Conservation (phyloP, 2,888 invertebrate genomes). For the Tipula helvola region DNA sequence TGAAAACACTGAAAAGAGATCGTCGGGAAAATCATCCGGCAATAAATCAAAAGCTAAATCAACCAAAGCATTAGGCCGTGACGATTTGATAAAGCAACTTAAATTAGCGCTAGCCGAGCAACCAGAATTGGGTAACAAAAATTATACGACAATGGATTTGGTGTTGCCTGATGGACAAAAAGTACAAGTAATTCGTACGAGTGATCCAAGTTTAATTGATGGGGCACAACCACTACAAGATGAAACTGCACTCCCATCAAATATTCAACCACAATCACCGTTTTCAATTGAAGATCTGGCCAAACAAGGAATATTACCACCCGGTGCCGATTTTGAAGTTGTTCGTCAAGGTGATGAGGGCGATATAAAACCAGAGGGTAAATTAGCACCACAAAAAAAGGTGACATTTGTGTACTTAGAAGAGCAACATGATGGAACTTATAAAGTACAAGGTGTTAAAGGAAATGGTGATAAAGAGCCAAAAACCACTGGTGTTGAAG, state of each 20-base stretch:
- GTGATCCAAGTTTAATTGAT: conserved; percentile 55
- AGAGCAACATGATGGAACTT: conserved; percentile 73
- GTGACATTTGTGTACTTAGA: conserved; percentile 78
- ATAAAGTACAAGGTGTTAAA: conserved; percentile 73
- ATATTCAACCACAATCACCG: conserved; percentile 48
- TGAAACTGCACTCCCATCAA: conserved; percentile 30
- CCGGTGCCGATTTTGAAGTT: conserved; percentile 67
- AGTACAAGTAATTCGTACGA: conserved; percentile 58
- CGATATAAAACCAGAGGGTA: conserved; percentile 51
- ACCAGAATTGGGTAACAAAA: conserved; percentile 49
- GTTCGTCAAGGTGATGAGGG: conserved; percentile 64
- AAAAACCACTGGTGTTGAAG: conserved; percentile 55
- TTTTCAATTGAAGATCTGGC: conserved; percentile 63
- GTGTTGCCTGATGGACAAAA: conserved; percentile 62
- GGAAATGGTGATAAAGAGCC: conserved; percentile 58
- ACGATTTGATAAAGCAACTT: conserved; percentile 60
- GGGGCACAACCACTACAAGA: conserved; percentile 41
- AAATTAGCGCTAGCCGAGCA: conserved; percentile 60
- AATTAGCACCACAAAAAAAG: conserved; percentile 52
- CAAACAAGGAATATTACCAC: conserved; percentile 59
- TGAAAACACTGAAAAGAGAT: conserved; percentile 29
- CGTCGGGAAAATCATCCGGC: conserved; percentile 38
- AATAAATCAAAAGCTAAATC: conserved; percentile 40
- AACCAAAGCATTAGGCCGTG: conserved; percentile 46
- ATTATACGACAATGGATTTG: conserved; percentile 60